A percentile compares a stretch with the other conserved stretches of the same genome.
Evolutionary conservation across 1,140 invertebrate species (phyloP).

Genomic region (Danaus melanippus): DNA sequence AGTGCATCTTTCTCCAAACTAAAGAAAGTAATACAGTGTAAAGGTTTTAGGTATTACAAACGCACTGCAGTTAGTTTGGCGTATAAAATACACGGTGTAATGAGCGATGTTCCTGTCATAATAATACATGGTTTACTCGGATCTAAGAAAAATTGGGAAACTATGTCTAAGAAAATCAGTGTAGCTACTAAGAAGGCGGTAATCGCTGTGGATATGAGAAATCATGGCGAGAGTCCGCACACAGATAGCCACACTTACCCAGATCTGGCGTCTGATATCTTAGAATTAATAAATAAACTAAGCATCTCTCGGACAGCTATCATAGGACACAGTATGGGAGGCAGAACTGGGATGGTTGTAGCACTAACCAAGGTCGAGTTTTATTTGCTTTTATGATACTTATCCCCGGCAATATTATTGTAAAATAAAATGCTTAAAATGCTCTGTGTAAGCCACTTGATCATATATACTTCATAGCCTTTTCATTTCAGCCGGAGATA

Average conservation of each 20-base stretch:
- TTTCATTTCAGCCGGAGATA: constrained; percentile 76
- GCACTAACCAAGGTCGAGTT: constrained; percentile 77
- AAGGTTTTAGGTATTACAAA: too few relatives aligned
- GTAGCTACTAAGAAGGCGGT: constrained; percentile 21
- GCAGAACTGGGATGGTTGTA: constrained; percentile 86
- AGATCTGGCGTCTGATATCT: constrained; percentile 82
- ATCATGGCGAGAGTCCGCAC: constrained; percentile 94
- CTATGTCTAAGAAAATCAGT: constrained; percentile 37
- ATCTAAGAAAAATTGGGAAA: constrained; percentile 86
- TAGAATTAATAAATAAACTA: constrained; percentile 75
- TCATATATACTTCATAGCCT: constrained; percentile 13
- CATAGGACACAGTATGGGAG: constrained; percentile 95
- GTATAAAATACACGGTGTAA: constrained; percentile 66
- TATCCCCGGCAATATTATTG: background rate
- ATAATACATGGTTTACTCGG: constrained; percentile 92
- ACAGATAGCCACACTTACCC: constrained; percentile 77
- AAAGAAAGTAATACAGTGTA: too few relatives aligned
- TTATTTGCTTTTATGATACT: background rate
- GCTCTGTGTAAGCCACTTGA: too few relatives aligned
- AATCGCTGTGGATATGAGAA: constrained; percentile 87
- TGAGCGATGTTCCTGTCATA: constrained; percentile 74
- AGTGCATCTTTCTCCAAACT: too few relatives aligned
- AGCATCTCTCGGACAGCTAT: constrained; percentile 77
- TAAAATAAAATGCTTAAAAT: too few relatives aligned
- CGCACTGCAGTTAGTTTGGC: constrained; percentile 70